Conservation (phyloP, 2,797 vertebrate species). For the Thamnophis elegans region DNA sequence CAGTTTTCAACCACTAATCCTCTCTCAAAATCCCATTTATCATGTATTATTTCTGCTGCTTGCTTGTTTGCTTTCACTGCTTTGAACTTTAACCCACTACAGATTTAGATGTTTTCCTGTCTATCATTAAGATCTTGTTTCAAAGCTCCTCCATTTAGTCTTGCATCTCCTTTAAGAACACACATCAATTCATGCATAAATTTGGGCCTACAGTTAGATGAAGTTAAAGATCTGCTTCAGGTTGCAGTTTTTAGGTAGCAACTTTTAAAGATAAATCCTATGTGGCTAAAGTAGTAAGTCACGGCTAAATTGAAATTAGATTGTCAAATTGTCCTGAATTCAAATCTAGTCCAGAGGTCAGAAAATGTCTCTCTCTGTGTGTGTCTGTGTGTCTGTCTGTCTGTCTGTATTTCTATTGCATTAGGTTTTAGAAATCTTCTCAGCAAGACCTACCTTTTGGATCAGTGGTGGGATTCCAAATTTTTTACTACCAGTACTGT, state of each 20-base stretch:
- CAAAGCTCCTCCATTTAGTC: neutral
- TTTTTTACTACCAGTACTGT: too few species aligned
- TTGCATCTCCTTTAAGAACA: neutral
- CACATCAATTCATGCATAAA: neutral
- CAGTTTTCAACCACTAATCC: slow-evolving; percentile 3
- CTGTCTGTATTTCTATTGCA: neutral
- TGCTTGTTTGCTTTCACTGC: neutral
- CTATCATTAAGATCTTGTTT: neutral
- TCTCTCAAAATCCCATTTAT: slow-evolving; percentile 1
- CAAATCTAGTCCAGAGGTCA: neutral
- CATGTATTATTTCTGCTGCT: neutral
- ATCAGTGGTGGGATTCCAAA: too few species aligned
- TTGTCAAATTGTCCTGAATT: neutral
- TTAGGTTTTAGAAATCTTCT: neutral
- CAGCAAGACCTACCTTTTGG: neutral
- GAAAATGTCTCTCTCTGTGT: neutral
- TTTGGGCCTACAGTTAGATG: neutral
- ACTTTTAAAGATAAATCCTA: neutral
- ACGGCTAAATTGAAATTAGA: neutral
- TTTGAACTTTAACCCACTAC: neutral
- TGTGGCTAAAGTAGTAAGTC: neutral
- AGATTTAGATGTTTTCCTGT: neutral
- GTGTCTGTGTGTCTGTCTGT: neutral
- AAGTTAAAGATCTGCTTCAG: neutral
- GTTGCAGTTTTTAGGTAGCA: neutral